Percentiles rank a stretch among this genome's conserved stretches.
phyloP scores from a whole-genome alignment of 2,113 vertebrate species.

The Phyllostomus discolor region DNA sequence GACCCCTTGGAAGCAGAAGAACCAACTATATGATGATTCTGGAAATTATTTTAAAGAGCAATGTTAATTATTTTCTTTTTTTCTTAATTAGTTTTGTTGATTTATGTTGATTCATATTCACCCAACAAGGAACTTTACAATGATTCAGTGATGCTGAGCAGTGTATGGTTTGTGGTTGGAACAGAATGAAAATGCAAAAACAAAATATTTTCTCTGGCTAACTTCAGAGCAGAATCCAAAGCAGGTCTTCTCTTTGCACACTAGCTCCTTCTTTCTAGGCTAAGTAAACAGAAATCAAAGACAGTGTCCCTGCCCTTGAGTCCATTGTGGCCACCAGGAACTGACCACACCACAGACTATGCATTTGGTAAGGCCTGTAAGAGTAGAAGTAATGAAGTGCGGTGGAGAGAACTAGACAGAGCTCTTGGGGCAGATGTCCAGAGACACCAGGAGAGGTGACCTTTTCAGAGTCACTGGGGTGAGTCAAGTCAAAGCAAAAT shows the following conservation, averaged over 20 bases:
- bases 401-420: neutral
- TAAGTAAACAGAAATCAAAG: neutral
- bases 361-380: neutral
- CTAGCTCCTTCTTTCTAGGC: neutral
- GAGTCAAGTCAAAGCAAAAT: neutral
- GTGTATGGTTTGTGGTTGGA: neutral
- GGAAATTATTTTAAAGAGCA: neutral
- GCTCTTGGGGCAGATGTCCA: neutral
- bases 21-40: neutral
- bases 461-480: neutral
- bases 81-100: neutral
- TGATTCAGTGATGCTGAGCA: too few relatives aligned
- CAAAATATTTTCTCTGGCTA: neutral
- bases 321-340: neutral
- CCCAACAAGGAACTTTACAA: neutral
- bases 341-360: neutral
- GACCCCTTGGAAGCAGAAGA: neutral
- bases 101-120: neutral
- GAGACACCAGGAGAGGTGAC: neutral
- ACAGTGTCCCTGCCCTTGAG: neutral
- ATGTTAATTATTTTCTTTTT: neutral
- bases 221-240: neutral
- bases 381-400: neutral
- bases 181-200: neutral
- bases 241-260: neutral